Conservation (phyloP, 2,113 vertebrate genomes). For the Coptodon bakossiorum region DNA sequence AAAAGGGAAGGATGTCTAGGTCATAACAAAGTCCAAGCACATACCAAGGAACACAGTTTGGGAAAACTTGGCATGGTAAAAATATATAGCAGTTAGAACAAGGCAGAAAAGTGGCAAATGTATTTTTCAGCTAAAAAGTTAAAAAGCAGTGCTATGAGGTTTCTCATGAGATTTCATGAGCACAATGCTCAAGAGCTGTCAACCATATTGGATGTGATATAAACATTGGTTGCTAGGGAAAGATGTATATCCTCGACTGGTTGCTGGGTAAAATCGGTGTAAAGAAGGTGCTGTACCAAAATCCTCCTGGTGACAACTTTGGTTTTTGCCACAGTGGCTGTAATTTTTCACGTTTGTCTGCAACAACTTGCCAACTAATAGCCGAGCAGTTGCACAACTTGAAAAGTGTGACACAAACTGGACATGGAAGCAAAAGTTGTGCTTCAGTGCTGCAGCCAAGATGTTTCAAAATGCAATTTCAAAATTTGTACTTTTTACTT, state of each 20-base stretch:
- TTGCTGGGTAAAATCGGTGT: not conserved
- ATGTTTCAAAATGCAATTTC: not conserved
- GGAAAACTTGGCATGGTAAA: not conserved
- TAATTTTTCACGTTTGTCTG: not conserved
- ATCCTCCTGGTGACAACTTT: not conserved
- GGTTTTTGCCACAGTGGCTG: not conserved
- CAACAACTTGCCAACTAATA: not conserved
- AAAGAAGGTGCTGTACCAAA: not conserved
- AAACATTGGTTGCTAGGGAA: not conserved
- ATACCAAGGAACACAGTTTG: not conserved
- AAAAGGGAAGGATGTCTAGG: not conserved
- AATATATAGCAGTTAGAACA: not conserved
- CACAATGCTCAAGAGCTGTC: no score
- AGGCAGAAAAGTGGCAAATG: not conserved
- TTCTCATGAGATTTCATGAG: no score
- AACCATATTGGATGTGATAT: no score
- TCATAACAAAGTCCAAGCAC: not conserved
- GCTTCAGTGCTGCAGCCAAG: not conserved
- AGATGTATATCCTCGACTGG: not conserved
- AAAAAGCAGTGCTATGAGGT: not conserved
- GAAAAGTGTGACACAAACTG: not conserved
- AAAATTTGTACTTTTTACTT: not conserved
- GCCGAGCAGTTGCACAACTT: not conserved
- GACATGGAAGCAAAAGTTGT: not conserved
- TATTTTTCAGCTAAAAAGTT: not conserved